Evolutionary conservation across 2,888 invertebrate genomes (phyloP), one percentile per base, ranked within the genome.

Genomic region (Troglohyphantes excavatus): DNA sequence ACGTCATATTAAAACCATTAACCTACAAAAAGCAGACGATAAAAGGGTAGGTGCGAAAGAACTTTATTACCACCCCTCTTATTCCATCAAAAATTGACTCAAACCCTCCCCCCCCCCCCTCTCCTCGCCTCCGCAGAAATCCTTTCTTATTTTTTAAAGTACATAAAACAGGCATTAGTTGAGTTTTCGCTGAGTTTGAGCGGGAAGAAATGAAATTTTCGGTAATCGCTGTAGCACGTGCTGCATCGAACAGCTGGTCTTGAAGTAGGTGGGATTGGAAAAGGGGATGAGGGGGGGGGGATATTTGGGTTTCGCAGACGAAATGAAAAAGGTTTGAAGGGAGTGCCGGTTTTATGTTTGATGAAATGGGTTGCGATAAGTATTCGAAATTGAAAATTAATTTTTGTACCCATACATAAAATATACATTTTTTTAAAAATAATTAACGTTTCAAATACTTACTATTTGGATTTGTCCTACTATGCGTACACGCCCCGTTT

Each of bases 121-220:
- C n/a, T 53, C 53, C 2, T 17, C 13, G 5, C n/a, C 53, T 53
- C 17, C n/a, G 5, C 17, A 33, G 53, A n/a, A n/a, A n/a, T 5
- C 53, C 53, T 53, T 53, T 53, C 53, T 73, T 72, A 39, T 43
- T n/a, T 33, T 70, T 70, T 70, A 43, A 23, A 39, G 73, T 73
- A 73, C 73, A 73, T 73, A 73, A 73, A 73, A 73, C 21, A 46
- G 23, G 33, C 73, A 73, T 73, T 73, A 73, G 53, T 26, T n/a
- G 26, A 23, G 33, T 19, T 19, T 39, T 21, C 70, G 33, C 21
- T 26, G 46, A 39, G 19, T 73, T 26, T n/a, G 21, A 26, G 19
- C 46, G 73, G 33, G 11, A 43, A 46, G 73, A 73, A 73, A 73
- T 73, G 73, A 73, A 39, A 73, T 73, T 73, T 73, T 39, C 26